Conservation (phyloP, 2,797 vertebrate genomes). For the Tinamus major region DNA sequence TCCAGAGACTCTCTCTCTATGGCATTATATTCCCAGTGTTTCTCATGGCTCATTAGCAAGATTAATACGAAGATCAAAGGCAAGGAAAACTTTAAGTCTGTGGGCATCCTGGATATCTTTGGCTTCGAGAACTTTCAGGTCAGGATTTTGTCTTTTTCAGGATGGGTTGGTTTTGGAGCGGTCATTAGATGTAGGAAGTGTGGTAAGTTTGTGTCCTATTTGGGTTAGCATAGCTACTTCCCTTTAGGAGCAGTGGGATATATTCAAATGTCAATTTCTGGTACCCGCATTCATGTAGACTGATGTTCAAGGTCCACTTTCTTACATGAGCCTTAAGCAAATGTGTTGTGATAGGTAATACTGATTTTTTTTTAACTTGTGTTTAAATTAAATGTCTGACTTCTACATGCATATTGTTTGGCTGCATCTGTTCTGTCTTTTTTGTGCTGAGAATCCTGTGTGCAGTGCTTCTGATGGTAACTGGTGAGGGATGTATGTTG, state of each 20-base stretch:
- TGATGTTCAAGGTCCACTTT: not conserved
- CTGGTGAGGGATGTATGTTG: not conserved
- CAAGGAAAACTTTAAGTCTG: slow-evolving; percentile 93
- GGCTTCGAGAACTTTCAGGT: slow-evolving; percentile 96
- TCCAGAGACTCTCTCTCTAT: slow-evolving; percentile 92
- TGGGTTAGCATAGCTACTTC: not conserved
- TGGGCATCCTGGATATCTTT: slow-evolving; percentile 94
- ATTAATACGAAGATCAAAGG: slow-evolving; percentile 92
- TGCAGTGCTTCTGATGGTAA: not conserved
- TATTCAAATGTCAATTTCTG: not conserved
- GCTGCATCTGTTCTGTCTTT: not conserved
- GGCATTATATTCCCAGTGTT: slow-evolving; percentile 93
- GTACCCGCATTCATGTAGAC: not conserved
- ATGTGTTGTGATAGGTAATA: not conserved
- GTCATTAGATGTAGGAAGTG: not conserved
- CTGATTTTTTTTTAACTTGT: not conserved
- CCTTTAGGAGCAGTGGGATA: not conserved
- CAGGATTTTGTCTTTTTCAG: slow-evolving; percentile 46
- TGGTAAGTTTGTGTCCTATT: not conserved
- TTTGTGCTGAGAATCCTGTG: not conserved
- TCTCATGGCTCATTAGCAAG: slow-evolving; percentile 92
- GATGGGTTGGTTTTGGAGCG: not conserved
- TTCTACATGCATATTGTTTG: not conserved
- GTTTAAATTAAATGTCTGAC: not conserved
- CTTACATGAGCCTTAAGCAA: not conserved